A percentile compares a stretch with the other conserved stretches of the same genome.
Evolutionary conservation across 1,140 invertebrate species (phyloP).

Genomic region (Scaptomyza montana): DNA sequence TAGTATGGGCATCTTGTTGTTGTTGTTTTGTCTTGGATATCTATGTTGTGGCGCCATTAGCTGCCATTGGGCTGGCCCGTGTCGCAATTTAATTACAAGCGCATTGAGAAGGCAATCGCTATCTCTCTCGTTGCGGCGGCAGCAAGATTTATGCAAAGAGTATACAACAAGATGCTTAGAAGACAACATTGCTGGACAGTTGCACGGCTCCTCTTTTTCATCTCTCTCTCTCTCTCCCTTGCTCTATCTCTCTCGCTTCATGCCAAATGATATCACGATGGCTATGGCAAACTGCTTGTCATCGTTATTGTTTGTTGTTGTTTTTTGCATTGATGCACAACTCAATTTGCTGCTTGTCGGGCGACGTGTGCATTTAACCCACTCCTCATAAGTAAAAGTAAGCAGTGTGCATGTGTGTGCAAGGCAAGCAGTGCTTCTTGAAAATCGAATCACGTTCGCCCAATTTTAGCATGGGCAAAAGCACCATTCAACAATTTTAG

Average conservation of each 20-base stretch:
- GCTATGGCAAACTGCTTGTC: constrained; percentile 14
- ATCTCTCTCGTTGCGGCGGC: constrained; percentile 42
- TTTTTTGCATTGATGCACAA: constrained; percentile 57
- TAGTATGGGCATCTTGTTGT: constrained; percentile 1
- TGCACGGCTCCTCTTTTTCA: constrained; percentile 7
- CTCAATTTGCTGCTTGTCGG: constrained; percentile 59
- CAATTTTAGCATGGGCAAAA: constrained; percentile 58
- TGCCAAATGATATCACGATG: constrained; percentile 58
- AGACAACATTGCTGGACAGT: constrained; percentile 6
- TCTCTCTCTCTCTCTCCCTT: no score
- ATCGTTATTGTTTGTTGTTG: constrained; percentile 11
- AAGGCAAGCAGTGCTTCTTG: constrained; percentile 60
- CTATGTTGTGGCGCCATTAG: constrained; percentile 76
- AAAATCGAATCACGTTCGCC: constrained; percentile 82
- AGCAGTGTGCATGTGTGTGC: not conserved
- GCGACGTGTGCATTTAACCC: constrained; percentile 4
- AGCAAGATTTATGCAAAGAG: constrained; percentile 70
- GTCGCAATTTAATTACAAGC: constrained; percentile 78
- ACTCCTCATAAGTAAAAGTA: constrained; percentile 35
- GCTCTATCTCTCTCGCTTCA: not conserved
- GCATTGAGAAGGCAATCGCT: constrained; percentile 4
- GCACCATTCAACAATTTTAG: constrained; percentile 58
- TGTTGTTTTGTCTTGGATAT: constrained; percentile 50
- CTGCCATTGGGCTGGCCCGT: constrained; percentile 60
- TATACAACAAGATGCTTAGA: constrained; percentile 18